Percentiles rank a stretch among this genome's conserved stretches.
These are phyloP conservation scores for Napeogenes inachia DNA, from an alignment of 2,888 invertebrate genomes.

Conservation along the genomic window DNA sequence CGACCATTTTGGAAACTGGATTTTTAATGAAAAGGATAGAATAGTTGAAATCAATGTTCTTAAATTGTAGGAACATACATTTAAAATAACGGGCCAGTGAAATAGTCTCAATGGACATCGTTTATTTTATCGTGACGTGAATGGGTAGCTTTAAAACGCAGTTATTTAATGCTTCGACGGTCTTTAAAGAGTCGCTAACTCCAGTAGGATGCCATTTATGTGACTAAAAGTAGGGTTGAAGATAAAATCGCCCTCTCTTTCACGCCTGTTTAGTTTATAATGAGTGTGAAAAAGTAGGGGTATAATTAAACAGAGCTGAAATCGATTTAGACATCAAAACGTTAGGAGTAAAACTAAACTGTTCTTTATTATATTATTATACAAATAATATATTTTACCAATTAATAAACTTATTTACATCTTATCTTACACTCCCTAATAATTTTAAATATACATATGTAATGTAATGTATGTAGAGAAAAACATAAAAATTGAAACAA, in stretches of 20 bases:
- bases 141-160: conserved; percentile 47
- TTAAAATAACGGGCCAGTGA: conserved; percentile 18
- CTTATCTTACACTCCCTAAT: not conserved
- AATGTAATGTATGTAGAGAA: no score
- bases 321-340: conserved; percentile 20
- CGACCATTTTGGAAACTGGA: no score
- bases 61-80: conserved; percentile 13
- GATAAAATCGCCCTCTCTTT: conserved; percentile 50
- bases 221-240: conserved; percentile 53
- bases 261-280: conserved; percentile 39
- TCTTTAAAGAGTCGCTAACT: conserved; percentile 56
- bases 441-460: no score
- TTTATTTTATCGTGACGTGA: conserved; percentile 44
- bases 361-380: not conserved
- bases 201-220: conserved; percentile 53
- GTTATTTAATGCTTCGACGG: conserved; percentile 68
- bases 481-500: no score
- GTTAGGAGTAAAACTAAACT: conserved; percentile 6
- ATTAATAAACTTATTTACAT: not conserved
- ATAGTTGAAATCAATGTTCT: conserved; percentile 23
- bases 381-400: not conserved
- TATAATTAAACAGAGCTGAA: conserved; percentile 9
- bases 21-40: conserved; percentile 1
- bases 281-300: conserved; percentile 31
- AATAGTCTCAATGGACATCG: conserved; percentile 27